Percentiles rank a stretch among this genome's conserved stretches.
phyloP scores from a whole-genome alignment of 2,113 vertebrate species.

The Silurus asotus region DNA sequence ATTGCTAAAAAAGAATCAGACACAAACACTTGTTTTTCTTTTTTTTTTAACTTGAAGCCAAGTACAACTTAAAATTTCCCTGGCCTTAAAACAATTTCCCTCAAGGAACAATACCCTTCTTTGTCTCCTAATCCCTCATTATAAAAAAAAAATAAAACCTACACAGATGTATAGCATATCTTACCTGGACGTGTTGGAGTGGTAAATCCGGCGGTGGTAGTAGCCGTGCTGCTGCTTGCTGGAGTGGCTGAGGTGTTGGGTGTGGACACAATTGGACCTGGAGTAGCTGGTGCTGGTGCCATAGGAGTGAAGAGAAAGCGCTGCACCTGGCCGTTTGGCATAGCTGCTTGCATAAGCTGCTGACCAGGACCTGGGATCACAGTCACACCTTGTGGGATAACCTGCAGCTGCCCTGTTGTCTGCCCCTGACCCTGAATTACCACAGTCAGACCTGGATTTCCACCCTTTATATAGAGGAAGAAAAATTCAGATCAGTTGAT shows the following conservation, averaged over 20 bases:
- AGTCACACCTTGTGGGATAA: constrained; percentile 94
- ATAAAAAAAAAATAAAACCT: not conserved
- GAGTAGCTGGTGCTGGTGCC: constrained; percentile 72
- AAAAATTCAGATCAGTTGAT: not conserved
- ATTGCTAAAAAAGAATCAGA: constrained; percentile 41
- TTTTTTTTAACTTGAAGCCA: not conserved
- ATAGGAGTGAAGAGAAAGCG: constrained; percentile 96
- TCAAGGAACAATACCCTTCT: too few relatives aligned
- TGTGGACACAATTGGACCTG: constrained; percentile 33
- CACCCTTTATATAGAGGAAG: constrained; percentile 71
- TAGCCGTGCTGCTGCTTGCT: constrained; percentile 36
- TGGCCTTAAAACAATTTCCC: not conserved
- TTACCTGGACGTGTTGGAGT: constrained; percentile 84
- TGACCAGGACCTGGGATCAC: constrained; percentile 93
- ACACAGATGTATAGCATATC: not conserved
- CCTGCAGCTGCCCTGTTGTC: constrained; percentile 94
- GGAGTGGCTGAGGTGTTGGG: constrained; percentile 32
- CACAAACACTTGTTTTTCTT: not conserved
- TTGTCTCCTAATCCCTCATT: not conserved
- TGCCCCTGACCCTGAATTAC: constrained; percentile 98
- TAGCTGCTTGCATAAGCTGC: constrained; percentile 98
- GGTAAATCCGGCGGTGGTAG: constrained; percentile 66
- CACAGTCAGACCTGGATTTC: constrained; percentile 93
- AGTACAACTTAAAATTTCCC: not conserved
- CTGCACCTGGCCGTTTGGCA: constrained; percentile 96